Evolutionary conservation across 2,797 vertebrate species (phyloP).

Genomic region (Micrastur ruficollis): DNA sequence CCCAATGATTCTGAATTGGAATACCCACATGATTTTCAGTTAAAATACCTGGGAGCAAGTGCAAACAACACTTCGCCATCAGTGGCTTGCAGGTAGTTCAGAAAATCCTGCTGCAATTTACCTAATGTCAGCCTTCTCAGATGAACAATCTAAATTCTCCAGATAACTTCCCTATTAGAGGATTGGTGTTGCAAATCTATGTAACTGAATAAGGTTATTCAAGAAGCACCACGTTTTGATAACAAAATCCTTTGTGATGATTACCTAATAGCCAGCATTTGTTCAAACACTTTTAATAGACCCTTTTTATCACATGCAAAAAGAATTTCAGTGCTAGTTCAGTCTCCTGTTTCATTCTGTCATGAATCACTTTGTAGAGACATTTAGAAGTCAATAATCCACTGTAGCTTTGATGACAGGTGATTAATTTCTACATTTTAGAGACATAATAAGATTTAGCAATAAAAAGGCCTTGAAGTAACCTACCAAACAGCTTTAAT

Average conservation of each 20-base stretch:
- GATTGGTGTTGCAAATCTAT: slow-evolving; percentile 48
- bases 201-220: slow-evolving; percentile 71
- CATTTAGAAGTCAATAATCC: slow-evolving; percentile 86
- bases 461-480: slow-evolving; percentile 85
- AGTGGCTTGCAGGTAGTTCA: not conserved
- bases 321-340: slow-evolving; percentile 78
- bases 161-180: slow-evolving; percentile 61
- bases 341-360: slow-evolving; percentile 80
- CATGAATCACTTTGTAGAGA: slow-evolving; percentile 84
- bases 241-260: slow-evolving; percentile 78
- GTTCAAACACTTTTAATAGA: slow-evolving; percentile 80
- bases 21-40: not conserved
- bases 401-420: slow-evolving; percentile 83
- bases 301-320: slow-evolving; percentile 78
- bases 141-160: slow-evolving; percentile 64
- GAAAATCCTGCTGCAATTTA: slow-evolving; percentile 23
- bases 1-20: not conserved
- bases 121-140: slow-evolving; percentile 58
- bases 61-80: not conserved
- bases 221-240: slow-evolving; percentile 74
- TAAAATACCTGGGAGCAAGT: not conserved
- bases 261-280: slow-evolving; percentile 80
- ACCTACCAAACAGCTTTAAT: slow-evolving; percentile 84
- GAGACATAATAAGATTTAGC: slow-evolving; percentile 85
- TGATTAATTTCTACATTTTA: slow-evolving; percentile 86